Percentiles rank a stretch among this genome's conserved stretches.
These are phyloP conservation scores for Vidua chalybeata DNA, from an alignment of 2,113 vertebrate genomes.

Conservation along the genomic window DNA sequence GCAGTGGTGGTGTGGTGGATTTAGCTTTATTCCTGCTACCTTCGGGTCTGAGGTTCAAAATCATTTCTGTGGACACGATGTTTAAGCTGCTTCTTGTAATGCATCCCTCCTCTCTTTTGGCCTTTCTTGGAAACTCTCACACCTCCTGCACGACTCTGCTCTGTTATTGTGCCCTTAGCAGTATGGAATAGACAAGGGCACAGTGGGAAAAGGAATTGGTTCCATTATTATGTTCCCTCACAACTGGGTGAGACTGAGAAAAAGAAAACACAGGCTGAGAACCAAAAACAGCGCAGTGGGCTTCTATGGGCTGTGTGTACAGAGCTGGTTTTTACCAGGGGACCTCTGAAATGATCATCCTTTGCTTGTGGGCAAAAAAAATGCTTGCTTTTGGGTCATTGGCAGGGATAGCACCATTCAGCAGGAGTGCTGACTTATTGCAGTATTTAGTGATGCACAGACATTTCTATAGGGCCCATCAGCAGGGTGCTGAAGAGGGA, in stretches of 20 bases:
- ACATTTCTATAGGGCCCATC: background rate
- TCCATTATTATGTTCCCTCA: background rate
- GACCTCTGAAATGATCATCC: background rate
- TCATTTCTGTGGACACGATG: background rate
- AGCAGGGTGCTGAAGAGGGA: background rate
- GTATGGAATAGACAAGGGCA: background rate
- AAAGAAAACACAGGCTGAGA: background rate
- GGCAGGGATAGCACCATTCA: background rate
- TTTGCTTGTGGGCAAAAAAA: background rate
- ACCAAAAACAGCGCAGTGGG: background rate
- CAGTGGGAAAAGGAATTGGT: background rate
- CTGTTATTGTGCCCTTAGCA: background rate
- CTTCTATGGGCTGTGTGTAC: background rate
- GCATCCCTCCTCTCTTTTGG: background rate
- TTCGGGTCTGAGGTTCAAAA: background rate
- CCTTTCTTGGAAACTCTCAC: background rate
- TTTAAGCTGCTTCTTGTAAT: background rate
- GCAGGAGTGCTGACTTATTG: background rate
- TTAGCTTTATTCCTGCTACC: background rate
- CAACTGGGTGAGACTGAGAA: background rate
- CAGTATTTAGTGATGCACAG: background rate
- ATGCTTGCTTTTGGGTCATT: background rate
- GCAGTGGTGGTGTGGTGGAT: background rate
- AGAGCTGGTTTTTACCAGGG: background rate
- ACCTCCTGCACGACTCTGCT: fast-evolving